Percentiles rank a stretch among this genome's conserved stretches.
Conservation (phyloP, 2,888 invertebrate species). For the Esperia sulphurella region DNA sequence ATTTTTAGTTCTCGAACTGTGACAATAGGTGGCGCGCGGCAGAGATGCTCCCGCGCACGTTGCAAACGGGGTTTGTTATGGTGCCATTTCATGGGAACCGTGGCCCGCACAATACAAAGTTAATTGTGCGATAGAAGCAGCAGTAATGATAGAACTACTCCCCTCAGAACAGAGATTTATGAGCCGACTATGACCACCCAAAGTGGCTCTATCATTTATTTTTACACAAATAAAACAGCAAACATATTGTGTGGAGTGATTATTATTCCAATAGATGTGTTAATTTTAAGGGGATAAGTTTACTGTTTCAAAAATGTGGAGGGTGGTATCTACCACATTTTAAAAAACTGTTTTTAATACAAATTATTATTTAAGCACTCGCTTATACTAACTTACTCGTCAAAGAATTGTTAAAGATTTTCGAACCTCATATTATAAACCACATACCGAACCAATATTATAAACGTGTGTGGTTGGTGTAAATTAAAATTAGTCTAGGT, state of each 20-base stretch:
- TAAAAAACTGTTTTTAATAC: too few species aligned
- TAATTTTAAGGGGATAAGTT: background rate
- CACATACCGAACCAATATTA: too few species aligned
- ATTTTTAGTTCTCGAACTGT: constrained; percentile 42
- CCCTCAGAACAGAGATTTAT: constrained; percentile 58
- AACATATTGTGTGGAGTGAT: constrained; percentile 63
- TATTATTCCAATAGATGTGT: constrained; percentile 7
- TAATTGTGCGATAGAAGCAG: constrained; percentile 74
- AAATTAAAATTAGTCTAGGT: too few species aligned
- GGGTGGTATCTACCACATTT: too few species aligned
- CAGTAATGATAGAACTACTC: constrained; percentile 58
- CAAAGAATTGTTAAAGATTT: too few species aligned
- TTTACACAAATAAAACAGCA: constrained; percentile 62
- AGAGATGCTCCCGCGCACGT: constrained; percentile 49
- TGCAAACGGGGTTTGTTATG: constrained; percentile 23
- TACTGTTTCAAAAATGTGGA: too few species aligned
- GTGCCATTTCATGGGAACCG: constrained; percentile 71
- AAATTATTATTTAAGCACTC: too few species aligned
- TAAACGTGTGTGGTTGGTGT: too few species aligned
- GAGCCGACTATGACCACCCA: constrained; percentile 55
- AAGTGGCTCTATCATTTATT: constrained; percentile 51
- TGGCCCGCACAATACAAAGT: constrained; percentile 61
- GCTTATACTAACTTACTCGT: too few species aligned
- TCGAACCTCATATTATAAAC: too few species aligned
- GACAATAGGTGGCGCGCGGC: constrained; percentile 56